Evolutionary conservation across 37 sponge, comb jelly and placozoan genomes (phyloP).

Genomic region (Aplysina aerophoba): DNA sequence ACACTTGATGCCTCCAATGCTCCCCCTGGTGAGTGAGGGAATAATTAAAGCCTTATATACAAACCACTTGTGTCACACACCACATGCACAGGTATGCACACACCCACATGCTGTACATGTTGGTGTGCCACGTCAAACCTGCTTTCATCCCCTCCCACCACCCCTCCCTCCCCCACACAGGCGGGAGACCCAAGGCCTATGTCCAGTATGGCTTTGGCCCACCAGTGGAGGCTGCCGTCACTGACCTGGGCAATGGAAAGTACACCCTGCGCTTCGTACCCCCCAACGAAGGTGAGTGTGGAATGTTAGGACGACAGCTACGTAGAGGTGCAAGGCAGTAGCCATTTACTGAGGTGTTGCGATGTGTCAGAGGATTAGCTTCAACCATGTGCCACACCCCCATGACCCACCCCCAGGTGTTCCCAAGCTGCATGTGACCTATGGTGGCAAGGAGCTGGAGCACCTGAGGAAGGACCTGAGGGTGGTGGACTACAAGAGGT

Average conservation of each 20-base stretch:
- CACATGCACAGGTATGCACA: no score
- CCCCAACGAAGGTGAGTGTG: constrained; percentile 44
- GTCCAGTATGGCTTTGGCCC: constrained; percentile 42
- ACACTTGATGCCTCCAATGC: constrained; percentile 55
- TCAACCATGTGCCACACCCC: not conserved
- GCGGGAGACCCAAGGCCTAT: constrained; percentile 27
- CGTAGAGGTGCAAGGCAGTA: no score
- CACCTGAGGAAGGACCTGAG: constrained; percentile 44
- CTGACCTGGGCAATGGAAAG: constrained; percentile 23
- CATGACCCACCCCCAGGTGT: not conserved
- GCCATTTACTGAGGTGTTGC: no score
- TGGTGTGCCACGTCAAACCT: not conserved
- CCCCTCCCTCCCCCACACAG: not conserved
- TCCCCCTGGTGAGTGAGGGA: constrained; percentile 30
- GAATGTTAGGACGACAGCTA: no score
- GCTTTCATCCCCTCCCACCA: not conserved
- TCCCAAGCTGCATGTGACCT: constrained; percentile 44
- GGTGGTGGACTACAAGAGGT: constrained; percentile 49
- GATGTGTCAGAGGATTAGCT: not conserved
- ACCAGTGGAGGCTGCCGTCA: constrained; percentile 24
- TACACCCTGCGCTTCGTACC: constrained; percentile 52
- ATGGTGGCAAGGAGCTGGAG: constrained; percentile 56
- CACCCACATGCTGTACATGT: no score
- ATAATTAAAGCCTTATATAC: not conserved
- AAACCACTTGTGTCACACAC: no score